Conservation (phyloP, 2,113 vertebrate genomes). For the Erythrocercus mccallii region DNA sequence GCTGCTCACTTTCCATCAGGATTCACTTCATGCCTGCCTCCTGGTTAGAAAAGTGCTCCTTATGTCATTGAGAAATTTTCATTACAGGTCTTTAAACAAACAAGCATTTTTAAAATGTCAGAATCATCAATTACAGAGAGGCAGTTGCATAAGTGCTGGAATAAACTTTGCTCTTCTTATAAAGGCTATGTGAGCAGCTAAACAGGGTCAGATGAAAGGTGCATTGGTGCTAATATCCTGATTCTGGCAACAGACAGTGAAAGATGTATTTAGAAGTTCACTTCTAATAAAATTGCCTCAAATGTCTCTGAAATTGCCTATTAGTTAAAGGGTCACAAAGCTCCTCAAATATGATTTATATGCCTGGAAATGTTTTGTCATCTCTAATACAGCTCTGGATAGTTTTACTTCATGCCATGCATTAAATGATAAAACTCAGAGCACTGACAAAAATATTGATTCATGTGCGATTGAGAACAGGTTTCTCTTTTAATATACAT, state of each 20-base stretch:
- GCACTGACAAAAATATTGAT: neutral
- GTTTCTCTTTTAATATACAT: neutral
- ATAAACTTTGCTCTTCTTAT: constrained; percentile 21
- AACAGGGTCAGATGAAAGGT: neutral
- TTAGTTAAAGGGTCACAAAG: neutral
- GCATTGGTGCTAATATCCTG: neutral
- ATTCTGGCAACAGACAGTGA: neutral
- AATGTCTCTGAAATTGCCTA: neutral
- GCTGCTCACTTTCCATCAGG: neutral
- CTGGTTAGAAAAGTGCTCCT: neutral
- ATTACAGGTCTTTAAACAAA: constrained; percentile 15
- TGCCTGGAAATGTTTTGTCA: neutral
- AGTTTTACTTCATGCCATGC: neutral
- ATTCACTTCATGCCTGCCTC: neutral
- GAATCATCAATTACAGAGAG: constrained; percentile 10
- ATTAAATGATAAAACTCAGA: neutral
- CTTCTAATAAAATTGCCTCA: neutral
- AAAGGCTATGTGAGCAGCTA: neutral
- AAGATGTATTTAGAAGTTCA: neutral
- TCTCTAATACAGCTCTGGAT: neutral
- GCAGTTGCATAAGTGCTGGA: neutral
- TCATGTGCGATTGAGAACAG: accelerated
- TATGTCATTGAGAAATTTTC: neutral
- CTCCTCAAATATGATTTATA: neutral
- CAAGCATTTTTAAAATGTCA: constrained; percentile 5